Conservation (phyloP, 2,797 vertebrate genomes). For the Phrynocephalus vlangalii region DNA sequence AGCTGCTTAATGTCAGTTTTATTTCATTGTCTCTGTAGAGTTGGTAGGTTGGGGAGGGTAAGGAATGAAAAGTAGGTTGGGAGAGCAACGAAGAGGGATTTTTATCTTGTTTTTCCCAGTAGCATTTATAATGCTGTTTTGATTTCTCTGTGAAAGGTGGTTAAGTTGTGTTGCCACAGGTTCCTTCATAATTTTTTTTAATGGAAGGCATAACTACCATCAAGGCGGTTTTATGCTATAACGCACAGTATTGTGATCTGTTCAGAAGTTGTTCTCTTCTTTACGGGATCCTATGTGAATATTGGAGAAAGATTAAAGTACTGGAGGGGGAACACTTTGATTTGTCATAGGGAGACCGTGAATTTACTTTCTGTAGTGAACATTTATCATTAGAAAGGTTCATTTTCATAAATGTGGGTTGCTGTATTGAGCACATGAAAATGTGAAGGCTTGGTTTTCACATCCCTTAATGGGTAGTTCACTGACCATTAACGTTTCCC, state of each 20-base stretch:
- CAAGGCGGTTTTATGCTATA: neutral
- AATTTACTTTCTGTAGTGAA: slow-evolving; percentile 20
- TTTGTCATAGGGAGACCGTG: neutral
- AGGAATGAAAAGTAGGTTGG: too few species aligned
- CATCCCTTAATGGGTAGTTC: neutral
- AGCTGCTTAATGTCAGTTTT: neutral
- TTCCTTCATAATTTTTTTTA: neutral
- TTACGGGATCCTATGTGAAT: neutral
- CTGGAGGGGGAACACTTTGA: neutral
- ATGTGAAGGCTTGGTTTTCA: neutral
- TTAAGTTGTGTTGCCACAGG: neutral
- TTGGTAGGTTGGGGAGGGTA: too few species aligned
- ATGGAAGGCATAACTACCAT: neutral
- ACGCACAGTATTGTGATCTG: neutral
- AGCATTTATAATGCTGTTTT: neutral
- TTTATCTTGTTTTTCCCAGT: neutral
- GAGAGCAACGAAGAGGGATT: neutral
- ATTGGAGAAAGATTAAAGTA: neutral
- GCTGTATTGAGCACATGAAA: neutral
- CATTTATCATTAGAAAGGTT: neutral
- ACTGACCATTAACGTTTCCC: neutral
- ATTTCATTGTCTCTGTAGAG: neutral
- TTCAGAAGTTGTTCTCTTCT: neutral
- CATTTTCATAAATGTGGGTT: neutral
- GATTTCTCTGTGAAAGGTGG: neutral